Evolutionary conservation across 1,140 invertebrate genomes (phyloP).

Genomic region (Drosophila rufa): DNA sequence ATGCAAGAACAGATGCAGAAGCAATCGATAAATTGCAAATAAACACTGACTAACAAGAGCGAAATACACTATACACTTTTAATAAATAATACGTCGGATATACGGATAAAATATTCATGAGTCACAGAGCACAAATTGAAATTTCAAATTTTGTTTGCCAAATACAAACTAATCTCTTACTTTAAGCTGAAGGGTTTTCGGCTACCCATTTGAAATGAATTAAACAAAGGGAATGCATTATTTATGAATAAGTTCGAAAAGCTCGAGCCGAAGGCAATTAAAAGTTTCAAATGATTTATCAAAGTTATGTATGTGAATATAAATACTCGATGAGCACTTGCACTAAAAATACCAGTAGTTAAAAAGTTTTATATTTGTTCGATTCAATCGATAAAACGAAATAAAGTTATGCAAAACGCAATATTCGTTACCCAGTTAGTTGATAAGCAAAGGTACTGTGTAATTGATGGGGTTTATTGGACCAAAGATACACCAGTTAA

Average conservation of each 20-base stretch:
- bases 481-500: not conserved
- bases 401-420: not conserved
- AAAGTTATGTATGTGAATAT: not conserved
- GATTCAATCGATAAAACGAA: conserved; percentile 8
- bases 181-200: conserved; percentile 15
- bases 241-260: conserved; percentile 11
- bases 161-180: not conserved
- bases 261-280: conserved; percentile 16
- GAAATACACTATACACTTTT: not conserved
- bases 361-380: conserved; percentile 4
- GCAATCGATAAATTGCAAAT: conserved; percentile 34
- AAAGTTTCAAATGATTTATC: conserved; percentile 13
- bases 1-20: conserved; percentile 13
- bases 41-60: conserved; percentile 15
- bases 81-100: conserved; percentile 12
- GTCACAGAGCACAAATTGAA: conserved; percentile 17
- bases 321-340: not conserved
- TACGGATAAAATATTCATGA: conserved; percentile 13
- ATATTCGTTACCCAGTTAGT: not conserved
- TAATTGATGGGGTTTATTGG: not conserved
- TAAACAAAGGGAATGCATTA: conserved; percentile 7
- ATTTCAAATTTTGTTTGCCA: conserved; percentile 10
- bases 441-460: not conserved
- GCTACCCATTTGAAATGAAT: not conserved
- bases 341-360: conserved; percentile 3